A percentile compares a stretch with the other conserved stretches of the same genome.
phyloP scores from a whole-genome alignment of 2,888 invertebrate species.

The Muscina levida region DNA sequence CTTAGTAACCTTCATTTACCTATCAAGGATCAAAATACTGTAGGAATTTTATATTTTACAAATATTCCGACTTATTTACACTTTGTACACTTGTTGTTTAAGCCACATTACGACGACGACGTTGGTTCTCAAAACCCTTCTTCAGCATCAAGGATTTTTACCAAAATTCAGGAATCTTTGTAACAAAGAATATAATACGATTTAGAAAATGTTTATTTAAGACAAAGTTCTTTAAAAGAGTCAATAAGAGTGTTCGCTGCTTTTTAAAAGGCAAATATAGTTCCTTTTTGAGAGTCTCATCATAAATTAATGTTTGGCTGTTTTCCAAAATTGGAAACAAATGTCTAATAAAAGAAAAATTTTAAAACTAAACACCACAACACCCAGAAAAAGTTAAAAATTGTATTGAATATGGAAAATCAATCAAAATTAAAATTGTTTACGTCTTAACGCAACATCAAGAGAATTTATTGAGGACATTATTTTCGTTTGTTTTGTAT shows the following conservation, averaged over 20 bases:
- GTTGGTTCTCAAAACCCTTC: too few species aligned
- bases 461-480: neutral
- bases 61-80: too few species aligned
- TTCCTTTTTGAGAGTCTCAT: slow-evolving; percentile 43
- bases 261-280: neutral
- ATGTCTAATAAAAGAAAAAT: slow-evolving; percentile 57
- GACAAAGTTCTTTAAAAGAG: slow-evolving; percentile 68
- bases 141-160: too few species aligned
- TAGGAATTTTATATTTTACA: too few species aligned
- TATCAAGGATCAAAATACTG: too few species aligned
- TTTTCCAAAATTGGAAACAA: slow-evolving; percentile 43
- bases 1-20: too few species aligned
- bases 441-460: slow-evolving; percentile 5
- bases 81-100: too few species aligned
- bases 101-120: too few species aligned
- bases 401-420: slow-evolving; percentile 48
- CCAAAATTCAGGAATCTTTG: too few species aligned
- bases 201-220: neutral
- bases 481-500: too few species aligned
- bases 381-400: slow-evolving; percentile 59
- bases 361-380: slow-evolving; percentile 57
- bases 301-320: slow-evolving; percentile 31
- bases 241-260: slow-evolving; percentile 76
- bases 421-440: slow-evolving; percentile 23
- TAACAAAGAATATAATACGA: neutral